Evolutionary conservation across 1,140 invertebrate genomes (phyloP).

Genomic region (Uloborus diversus): DNA sequence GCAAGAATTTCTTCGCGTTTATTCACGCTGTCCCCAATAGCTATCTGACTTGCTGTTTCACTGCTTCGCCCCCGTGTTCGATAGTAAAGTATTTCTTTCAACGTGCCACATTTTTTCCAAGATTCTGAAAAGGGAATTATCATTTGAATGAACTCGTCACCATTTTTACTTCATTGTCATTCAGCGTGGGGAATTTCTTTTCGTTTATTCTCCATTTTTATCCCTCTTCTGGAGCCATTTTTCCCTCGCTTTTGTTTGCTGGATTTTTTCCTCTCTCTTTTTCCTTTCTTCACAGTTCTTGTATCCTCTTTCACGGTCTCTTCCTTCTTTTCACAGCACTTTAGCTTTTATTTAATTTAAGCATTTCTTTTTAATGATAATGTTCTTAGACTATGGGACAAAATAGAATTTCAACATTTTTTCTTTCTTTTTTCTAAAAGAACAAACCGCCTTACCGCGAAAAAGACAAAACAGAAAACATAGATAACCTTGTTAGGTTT

Average conservation of each 20-base stretch:
- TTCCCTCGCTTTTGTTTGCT: slow-evolving; percentile 11
- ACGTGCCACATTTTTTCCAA: slow-evolving; percentile 22
- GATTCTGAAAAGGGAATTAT: slow-evolving; percentile 23
- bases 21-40: background rate
- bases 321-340: background rate
- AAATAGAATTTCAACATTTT: too few species aligned
- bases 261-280: slow-evolving; percentile 24
- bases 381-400: too few species aligned
- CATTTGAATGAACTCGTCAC: slow-evolving; percentile 52
- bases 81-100: slow-evolving; percentile 10
- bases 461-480: too few species aligned
- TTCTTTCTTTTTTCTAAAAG: too few species aligned
- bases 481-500: too few species aligned
- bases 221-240: background rate
- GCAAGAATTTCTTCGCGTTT: background rate
- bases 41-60: slow-evolving; percentile 22
- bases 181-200: background rate
- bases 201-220: background rate
- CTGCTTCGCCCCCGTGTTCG: slow-evolving; percentile 11
- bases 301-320: background rate
- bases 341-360: slow-evolving; percentile 39
- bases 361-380: too few species aligned
- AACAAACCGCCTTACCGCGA: too few species aligned
- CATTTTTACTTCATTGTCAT: slow-evolving; percentile 55
- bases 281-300: background rate